Base-by-base conservation (phyloP, 1,140 invertebrate genomes). In the Drusus annulatus region DNA sequence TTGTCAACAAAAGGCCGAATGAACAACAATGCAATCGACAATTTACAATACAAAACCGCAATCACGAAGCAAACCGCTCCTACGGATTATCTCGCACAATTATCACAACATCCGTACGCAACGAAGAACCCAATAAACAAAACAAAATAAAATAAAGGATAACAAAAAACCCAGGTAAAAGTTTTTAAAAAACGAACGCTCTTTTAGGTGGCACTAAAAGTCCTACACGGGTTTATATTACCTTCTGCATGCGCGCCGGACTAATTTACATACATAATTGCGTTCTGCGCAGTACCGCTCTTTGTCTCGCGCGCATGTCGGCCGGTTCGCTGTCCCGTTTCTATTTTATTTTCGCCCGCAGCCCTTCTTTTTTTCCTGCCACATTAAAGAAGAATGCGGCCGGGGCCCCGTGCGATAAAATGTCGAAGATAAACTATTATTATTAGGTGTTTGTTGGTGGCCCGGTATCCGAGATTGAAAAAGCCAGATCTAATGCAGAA, bases 181-280 rank as follows among this genome's bases (percentile, higher is more conserved):
- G 13, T 23, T 63, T 63, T 6, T 45, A 13, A 69, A 69, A 51
- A 69, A 69, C 4, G n/a, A 45, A 16, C 65, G 36, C 31, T 36
- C 31, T 36, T 36, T 19, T 69, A 69, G 65, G 65, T 69, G 65
- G 65, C 65, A 69, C 65, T n/a, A 25, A n/a, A 50, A 21, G 65
- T 17, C 6, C 62, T 25, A 25, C 31, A 36, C 31, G 6, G 8
- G 31, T 36, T 36, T 36, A 36, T 36, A 36, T 36, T 69, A 56
- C 45, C 60, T 54, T 65, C 56, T 69, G 80, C 51, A 23, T 82
- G 77, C 81, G 81, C 77, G 60, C 56, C 7, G 76, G 60, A 62
- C 80, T 82, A 51, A 82, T 82, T 82, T 82, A 56, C 81, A 82
- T 82, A 82, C 74, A 63, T 80, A 80, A 82, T 82, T 80, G 78